Base-by-base conservation (phyloP, 2,888 invertebrate genomes). In the Clepsis dumicolana region DNA sequence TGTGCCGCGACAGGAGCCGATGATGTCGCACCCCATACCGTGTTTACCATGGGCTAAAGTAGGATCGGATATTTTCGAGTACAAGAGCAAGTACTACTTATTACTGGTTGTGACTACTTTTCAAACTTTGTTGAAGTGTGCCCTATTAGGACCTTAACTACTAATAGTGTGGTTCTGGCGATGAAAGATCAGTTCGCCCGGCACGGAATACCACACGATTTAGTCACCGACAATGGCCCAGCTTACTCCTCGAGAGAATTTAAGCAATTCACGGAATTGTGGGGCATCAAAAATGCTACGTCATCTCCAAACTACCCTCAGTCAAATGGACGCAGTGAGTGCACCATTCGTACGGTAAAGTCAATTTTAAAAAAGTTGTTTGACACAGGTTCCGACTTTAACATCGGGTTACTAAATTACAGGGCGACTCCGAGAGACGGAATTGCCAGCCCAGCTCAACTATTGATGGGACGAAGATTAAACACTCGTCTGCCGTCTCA, bases 221-320 rank as follows among this genome's bases (percentile, higher is more conserved):
- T 68, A 44, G 74, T 75, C 38, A 80, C 67, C 0, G 74, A 72
- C 24, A 75, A 75, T 48, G 74, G 70, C 0, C 65, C 72, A 4
- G 70, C 70, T 5, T 75, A 68, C 50, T 24, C 24, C 2, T 72
- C 71, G 0, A 62, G 4, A n/a, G 72, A 73, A 57, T 75, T 75
- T 57, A 50, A 24, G 38, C 24, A 41, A 5, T 75, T 74, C 53
- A 8, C 10, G 3, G 8, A 14, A 3, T 59, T 66, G n/a, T 74
- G 72, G 72, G 66, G 62, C 8, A 41, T 73, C 14, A 16, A 32
- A 1, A 73, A 74, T 16, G 63, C 56, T 0, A 72, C 72, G 4
- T 70, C 65, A 8, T 70, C 70, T 0, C 71, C 72, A 8, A 16
- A 68, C 21, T 74, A 71, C 59, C 32, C 72, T 0, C 72, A 73